Percentiles rank a stretch among this genome's conserved stretches.
These are phyloP conservation scores for Lampris megalopsis DNA, from an alignment of 2,113 vertebrate genomes.

Conservation along the genomic window DNA sequence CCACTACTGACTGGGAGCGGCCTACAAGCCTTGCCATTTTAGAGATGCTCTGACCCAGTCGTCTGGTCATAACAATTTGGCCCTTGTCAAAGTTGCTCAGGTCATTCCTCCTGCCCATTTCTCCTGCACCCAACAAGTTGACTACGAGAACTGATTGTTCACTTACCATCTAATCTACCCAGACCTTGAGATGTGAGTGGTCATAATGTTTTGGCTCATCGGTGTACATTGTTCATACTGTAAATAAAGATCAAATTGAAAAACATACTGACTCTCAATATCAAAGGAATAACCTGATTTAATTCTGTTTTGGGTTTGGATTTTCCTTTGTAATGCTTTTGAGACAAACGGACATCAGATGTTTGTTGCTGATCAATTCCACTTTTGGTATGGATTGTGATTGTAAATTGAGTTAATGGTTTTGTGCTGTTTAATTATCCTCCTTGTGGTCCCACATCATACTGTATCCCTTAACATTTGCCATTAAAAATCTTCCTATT, in stretches of 20 bases:
- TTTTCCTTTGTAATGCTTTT: conserved; percentile 7
- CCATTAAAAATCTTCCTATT: neutral
- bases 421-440: neutral
- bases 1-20: too few relatives aligned
- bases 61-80: too few relatives aligned
- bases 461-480: neutral
- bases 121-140: too few relatives aligned
- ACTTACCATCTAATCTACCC: too few relatives aligned
- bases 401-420: neutral
- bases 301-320: conserved; percentile 5
- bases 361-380: neutral
- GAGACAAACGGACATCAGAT: neutral
- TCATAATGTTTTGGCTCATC: too few relatives aligned
- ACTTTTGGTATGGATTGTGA: conserved; percentile 14
- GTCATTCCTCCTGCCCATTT: too few relatives aligned
- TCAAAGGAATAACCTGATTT: conserved; percentile 4
- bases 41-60: too few relatives aligned
- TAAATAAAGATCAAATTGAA: neutral
- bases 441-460: neutral
- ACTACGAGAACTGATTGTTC: too few relatives aligned
- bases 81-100: too few relatives aligned
- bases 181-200: too few relatives aligned
- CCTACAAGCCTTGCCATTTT: too few relatives aligned
- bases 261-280: neutral
- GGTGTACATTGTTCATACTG: neutral